Evolutionary conservation across 2,113 vertebrate species (phyloP).

Genomic region (Aix galericulata): DNA sequence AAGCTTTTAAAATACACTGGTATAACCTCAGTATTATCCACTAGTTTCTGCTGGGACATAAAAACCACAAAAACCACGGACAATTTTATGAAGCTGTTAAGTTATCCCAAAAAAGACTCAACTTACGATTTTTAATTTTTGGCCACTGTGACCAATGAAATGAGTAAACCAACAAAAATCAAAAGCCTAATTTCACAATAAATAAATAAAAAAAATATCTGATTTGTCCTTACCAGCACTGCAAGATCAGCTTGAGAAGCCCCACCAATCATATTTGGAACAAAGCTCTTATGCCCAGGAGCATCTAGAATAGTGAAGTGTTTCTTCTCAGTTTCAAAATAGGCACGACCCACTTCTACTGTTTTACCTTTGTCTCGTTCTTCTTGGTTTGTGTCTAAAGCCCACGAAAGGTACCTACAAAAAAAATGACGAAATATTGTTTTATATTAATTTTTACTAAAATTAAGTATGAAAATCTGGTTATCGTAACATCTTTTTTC

Average conservation of each 20-base stretch:
- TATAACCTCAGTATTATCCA: background rate
- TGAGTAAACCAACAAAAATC: background rate
- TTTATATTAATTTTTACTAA: background rate
- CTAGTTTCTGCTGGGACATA: background rate
- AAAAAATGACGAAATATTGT: background rate
- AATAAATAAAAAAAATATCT: background rate
- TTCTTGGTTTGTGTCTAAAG: constrained; percentile 98
- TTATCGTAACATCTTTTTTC: background rate
- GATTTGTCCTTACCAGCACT: constrained; percentile 87
- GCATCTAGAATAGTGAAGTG: constrained; percentile 99
- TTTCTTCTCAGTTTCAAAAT: constrained; percentile 98
- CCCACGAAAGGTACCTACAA: constrained; percentile 97
- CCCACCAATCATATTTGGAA: constrained; percentile 99
- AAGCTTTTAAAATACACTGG: background rate
- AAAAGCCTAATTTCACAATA: background rate
- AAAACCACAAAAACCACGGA: background rate
- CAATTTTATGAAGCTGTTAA: background rate
- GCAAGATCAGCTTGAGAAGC: constrained; percentile 98
- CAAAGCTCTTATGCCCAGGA: constrained; percentile 98
- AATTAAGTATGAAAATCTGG: background rate
- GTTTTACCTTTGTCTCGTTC: constrained; percentile 99
- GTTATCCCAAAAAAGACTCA: background rate
- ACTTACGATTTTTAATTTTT: background rate
- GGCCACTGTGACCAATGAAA: background rate
- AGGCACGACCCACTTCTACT: constrained; percentile 97